Evolutionary conservation across 2,113 vertebrate genomes (phyloP).

Genomic region (Ammospiza caudacuta): DNA sequence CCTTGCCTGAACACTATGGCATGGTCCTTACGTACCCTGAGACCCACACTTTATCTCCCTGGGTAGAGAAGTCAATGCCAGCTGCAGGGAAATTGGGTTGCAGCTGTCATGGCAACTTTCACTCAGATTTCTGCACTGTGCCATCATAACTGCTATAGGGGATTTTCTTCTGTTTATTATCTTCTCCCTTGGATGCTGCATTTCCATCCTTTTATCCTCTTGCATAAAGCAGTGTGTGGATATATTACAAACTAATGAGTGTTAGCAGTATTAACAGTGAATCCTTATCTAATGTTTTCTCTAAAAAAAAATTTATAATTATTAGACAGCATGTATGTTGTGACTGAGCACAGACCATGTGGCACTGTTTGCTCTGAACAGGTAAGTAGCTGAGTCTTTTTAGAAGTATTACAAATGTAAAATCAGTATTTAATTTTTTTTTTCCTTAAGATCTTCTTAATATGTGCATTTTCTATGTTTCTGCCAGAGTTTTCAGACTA

Average conservation of each 20-base stretch:
- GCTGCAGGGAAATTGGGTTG: not conserved
- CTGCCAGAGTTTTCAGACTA: not conserved
- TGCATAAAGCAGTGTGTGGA: not conserved
- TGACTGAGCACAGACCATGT: not conserved
- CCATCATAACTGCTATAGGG: not conserved
- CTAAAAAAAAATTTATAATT: not conserved
- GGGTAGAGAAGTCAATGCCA: not conserved
- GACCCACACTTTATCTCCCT: not conserved
- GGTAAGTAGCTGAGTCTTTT: not conserved
- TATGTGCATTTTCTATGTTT: not conserved
- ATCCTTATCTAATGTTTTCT: not conserved
- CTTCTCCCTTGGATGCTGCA: not conserved
- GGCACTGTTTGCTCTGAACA: not conserved
- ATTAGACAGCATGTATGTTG: not conserved
- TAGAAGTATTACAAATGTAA: not conserved
- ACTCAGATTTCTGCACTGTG: not conserved
- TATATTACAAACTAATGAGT: not conserved
- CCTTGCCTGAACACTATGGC: not conserved
- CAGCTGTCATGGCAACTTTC: constrained; percentile 19
- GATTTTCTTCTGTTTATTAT: not conserved
- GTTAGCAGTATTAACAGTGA: not conserved
- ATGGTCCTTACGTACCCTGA: not conserved
- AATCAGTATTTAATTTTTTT: not conserved
- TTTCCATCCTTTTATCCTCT: not conserved
- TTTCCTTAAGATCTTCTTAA: not conserved